A percentile compares a stretch with the other conserved stretches of the same genome.
Evolutionary conservation across 2,888 invertebrate genomes (phyloP).

Genomic region (Drosophila aldrichi): DNA sequence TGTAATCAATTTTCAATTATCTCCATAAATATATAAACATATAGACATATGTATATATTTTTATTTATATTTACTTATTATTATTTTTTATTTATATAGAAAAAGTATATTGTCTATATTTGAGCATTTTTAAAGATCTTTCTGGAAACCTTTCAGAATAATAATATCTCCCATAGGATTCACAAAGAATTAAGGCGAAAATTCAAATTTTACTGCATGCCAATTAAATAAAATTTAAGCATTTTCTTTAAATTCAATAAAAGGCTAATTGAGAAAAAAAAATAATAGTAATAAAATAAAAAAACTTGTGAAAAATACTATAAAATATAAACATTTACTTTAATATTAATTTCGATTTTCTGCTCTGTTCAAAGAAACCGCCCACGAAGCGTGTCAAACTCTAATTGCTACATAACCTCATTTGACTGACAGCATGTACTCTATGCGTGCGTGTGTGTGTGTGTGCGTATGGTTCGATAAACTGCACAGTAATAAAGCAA

Average conservation of each 20-base stretch:
- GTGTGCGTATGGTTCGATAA: conserved; percentile 1
- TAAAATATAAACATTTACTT: not conserved
- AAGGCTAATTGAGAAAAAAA: not conserved
- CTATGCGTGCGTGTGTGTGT: not conserved
- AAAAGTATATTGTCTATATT: too few species aligned
- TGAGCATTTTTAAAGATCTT: too few species aligned
- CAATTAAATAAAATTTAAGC: too few species aligned
- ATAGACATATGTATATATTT: too few species aligned
- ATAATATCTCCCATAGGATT: too few species aligned
- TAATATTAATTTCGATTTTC: conserved; percentile 1
- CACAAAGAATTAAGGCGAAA: too few species aligned
- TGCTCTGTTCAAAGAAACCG: conserved; percentile 3
- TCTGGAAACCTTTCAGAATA: too few species aligned
- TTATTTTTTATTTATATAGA: too few species aligned
- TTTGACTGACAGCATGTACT: conserved; percentile 14
- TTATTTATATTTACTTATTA: too few species aligned
- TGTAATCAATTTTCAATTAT: too few species aligned
- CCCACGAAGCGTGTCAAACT: conserved; percentile 26
- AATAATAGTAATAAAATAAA: not conserved
- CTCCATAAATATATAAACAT: too few species aligned
- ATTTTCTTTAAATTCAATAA: not conserved
- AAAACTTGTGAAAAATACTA: not conserved
- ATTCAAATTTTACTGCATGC: too few species aligned
- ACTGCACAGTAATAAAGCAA: conserved; percentile 13
- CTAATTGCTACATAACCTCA: conserved; percentile 46